Evolutionary conservation across 2,113 vertebrate species (phyloP).

Genomic region (Ceyx cyanopectus): DNA sequence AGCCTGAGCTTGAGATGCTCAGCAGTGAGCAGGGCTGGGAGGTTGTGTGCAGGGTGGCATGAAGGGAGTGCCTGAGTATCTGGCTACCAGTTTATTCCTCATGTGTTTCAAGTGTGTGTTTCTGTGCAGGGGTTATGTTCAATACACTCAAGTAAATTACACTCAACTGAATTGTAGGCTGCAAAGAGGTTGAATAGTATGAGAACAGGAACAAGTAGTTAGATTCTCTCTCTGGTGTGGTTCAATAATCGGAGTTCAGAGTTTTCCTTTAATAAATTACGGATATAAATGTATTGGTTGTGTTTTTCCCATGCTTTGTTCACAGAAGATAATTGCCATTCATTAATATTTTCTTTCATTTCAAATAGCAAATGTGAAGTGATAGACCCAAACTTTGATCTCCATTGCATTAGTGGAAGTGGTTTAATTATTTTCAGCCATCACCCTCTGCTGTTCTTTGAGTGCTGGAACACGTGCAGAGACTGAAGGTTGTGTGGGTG

Average conservation of each 20-base stretch:
- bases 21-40: neutral
- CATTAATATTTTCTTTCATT: constrained; percentile 47
- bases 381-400: constrained; percentile 53
- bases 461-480: neutral
- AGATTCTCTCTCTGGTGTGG: constrained; percentile 13
- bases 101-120: constrained; percentile 14
- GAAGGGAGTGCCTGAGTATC: constrained; percentile 5
- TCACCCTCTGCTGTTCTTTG: neutral
- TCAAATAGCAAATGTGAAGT: neutral
- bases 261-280: constrained; percentile 49
- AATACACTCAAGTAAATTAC: neutral
- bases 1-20: neutral
- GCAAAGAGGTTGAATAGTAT: neutral
- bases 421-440: constrained; percentile 24
- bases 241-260: constrained; percentile 35
- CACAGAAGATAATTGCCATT: constrained; percentile 16
- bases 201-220: neutral
- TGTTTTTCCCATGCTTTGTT: constrained; percentile 42
- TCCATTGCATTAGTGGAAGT: neutral
- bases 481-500: neutral
- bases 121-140: neutral
- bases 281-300: constrained; percentile 25
- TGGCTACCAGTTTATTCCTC: constrained; percentile 8
- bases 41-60: neutral
- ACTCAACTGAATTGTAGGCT: neutral